A percentile compares a stretch with the other conserved stretches of the same genome.
These are phyloP conservation scores for Cuniculus paca DNA, from an alignment of 2,797 vertebrate species.

Conservation along the genomic window DNA sequence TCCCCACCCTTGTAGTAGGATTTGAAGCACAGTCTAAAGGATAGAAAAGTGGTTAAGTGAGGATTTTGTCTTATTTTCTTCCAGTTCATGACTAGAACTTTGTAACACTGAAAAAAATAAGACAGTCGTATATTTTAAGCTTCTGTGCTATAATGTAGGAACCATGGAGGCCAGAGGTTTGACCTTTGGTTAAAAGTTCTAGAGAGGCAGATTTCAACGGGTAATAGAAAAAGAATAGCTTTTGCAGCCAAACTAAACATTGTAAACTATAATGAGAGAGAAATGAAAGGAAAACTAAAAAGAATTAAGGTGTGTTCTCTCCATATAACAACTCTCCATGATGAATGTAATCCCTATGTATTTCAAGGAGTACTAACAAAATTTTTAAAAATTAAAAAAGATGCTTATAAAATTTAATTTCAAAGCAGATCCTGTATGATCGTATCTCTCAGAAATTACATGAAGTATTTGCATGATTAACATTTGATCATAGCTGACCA, in stretches of 20 bases:
- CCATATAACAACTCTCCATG: background rate
- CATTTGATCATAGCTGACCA: background rate
- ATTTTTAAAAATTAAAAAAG: background rate
- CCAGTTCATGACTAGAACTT: background rate
- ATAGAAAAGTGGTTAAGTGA: background rate
- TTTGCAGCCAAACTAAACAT: background rate
- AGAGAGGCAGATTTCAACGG: slow-evolving; percentile 9
- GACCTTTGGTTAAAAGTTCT: background rate
- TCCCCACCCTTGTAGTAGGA: background rate
- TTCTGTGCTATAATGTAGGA: no score
- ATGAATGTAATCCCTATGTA: background rate
- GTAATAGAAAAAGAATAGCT: background rate
- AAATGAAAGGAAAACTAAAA: background rate
- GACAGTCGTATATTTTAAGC: background rate
- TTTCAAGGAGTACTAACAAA: background rate
- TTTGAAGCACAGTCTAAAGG: background rate
- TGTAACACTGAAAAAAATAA: background rate
- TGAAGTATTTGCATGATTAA: background rate
- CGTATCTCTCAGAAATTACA: background rate
- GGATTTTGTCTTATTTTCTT: slow-evolving; percentile 1
- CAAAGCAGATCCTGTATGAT: background rate
- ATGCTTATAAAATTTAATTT: background rate
- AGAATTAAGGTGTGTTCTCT: no score
- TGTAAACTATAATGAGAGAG: background rate
- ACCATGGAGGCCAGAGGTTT: background rate